Evolutionary conservation across 1,140 invertebrate genomes (phyloP), one percentile per base, ranked within the genome.

Genomic region (Phthorimaea operculella): DNA sequence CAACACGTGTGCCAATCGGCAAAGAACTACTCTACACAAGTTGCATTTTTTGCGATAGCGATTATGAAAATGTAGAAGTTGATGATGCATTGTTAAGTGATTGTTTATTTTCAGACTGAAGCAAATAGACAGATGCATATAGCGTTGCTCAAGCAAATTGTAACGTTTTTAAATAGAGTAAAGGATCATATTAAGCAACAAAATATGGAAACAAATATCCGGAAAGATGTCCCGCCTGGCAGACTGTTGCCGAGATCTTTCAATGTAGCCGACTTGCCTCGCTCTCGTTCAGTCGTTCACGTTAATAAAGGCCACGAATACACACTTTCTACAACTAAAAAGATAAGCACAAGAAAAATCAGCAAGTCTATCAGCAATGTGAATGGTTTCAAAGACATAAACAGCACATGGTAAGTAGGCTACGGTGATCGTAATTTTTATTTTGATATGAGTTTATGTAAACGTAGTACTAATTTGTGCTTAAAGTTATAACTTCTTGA

Each of bases 101-200:
- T 4, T 28, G 21, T 4, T 67, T 68, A 53, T 70, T 88, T 87
- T 56, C 82, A 94, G 92, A 90, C 90, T 60, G 92, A 93, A 78
- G 88, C 90, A 17, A 93, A 90, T 75, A 88, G 91, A 60, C 89
- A 92, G 74, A 94, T 94, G 92, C 93, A 93, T 74, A 88, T 90
- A 64, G 91, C 91, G 10, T 87, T 94, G 59, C 90, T 94, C 87
- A 91, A 92, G 72, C 92, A 94, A 80, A 90, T 93, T 44, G 88
- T 92, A 14, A 88, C 89, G 33, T 94, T 93, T 74, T 76, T 94
- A 62, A 92, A 92, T 66, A 89, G 90, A 74, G 89, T 91, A 9
- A 90, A 90, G 60, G 89, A 89, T 53, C 90, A 89, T 66, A 86
- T 92, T 57, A 88, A 89, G 42, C 65, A 59, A 54, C 74, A 80